Conservation (phyloP, 2,888 invertebrate genomes). For the Eristalinus sepulchralis region DNA sequence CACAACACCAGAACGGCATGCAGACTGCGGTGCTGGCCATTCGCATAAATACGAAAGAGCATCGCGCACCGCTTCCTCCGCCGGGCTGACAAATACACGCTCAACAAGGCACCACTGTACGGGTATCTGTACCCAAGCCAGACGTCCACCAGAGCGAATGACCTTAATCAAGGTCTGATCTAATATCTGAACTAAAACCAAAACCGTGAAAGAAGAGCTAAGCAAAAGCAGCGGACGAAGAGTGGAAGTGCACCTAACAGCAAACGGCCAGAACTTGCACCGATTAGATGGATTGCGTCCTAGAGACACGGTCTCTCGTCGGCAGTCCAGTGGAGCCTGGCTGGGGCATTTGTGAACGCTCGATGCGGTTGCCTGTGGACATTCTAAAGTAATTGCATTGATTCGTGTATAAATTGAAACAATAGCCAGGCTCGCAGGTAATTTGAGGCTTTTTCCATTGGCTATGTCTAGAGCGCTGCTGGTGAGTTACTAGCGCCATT, state of each 20-base stretch:
- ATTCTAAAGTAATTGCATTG: slow-evolving; percentile 58
- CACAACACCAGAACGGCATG: slow-evolving; percentile 41
- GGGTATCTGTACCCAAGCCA: slow-evolving; percentile 46
- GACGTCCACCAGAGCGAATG: slow-evolving; percentile 69
- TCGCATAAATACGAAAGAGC: slow-evolving; percentile 15
- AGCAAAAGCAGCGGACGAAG: slow-evolving; percentile 4
- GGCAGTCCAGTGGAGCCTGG: slow-evolving; percentile 16
- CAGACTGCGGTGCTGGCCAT: slow-evolving; percentile 36
- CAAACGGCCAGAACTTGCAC: slow-evolving; percentile 56
- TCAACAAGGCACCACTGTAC: slow-evolving; percentile 3
- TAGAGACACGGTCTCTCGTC: slow-evolving; percentile 41
- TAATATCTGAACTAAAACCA: slow-evolving; percentile 57
- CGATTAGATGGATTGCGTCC: slow-evolving; percentile 67
- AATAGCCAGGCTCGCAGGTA: slow-evolving; percentile 22
- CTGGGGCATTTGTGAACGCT: slow-evolving; percentile 41
- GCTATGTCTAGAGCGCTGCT: slow-evolving; percentile 22
- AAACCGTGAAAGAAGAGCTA: background rate
- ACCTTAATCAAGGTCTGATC: slow-evolving; percentile 71
- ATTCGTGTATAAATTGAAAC: slow-evolving; percentile 61
- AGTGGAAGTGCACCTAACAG: slow-evolving; percentile 56
- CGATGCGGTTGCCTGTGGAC: slow-evolving; percentile 40
- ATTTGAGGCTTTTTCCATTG: slow-evolving; percentile 1
- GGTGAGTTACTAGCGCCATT: slow-evolving; percentile 51
- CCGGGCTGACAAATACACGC: slow-evolving; percentile 16
- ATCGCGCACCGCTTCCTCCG: background rate